Conservation (phyloP, 2,113 vertebrate species). For the Rhabdornis inornatus region DNA sequence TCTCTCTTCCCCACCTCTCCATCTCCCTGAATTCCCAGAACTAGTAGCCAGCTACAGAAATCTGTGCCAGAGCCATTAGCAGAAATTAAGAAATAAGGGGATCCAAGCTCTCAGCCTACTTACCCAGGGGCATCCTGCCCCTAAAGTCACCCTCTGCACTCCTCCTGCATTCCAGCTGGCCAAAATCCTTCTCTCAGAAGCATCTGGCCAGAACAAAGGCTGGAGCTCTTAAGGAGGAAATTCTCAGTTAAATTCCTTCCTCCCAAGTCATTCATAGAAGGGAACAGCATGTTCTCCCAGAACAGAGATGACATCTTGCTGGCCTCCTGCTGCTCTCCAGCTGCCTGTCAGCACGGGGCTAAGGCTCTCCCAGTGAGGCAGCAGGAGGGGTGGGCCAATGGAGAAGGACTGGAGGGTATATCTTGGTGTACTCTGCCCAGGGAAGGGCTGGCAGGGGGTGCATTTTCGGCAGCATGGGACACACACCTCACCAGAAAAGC, state of each 20-base stretch:
- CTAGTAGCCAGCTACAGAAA: neutral
- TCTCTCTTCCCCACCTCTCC: neutral
- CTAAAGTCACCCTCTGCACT: neutral
- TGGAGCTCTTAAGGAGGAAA: neutral
- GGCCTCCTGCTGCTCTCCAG: neutral
- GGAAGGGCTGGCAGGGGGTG: neutral
- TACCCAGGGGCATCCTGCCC: neutral
- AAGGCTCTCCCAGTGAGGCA: neutral
- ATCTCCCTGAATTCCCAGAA: neutral
- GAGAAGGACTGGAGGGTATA: neutral
- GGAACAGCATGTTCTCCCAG: constrained; percentile 45
- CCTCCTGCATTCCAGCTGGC: neutral
- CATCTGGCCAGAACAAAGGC: neutral
- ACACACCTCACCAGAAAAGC: neutral
- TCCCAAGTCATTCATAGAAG: neutral
- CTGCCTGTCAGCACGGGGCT: neutral
- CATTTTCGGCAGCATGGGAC: accelerated
- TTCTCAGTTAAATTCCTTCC: constrained; percentile 50
- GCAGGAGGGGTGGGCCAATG: neutral
- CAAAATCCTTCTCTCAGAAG: neutral
- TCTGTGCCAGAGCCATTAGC: neutral
- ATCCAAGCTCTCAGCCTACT: neutral
- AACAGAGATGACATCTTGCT: constrained; percentile 14
- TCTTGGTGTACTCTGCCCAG: accelerated
- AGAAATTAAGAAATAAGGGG: neutral